These are phyloP conservation scores for Thalassarche chlororhynchos DNA, from an alignment of 2,113 vertebrate species.

Conservation along the genomic window DNA sequence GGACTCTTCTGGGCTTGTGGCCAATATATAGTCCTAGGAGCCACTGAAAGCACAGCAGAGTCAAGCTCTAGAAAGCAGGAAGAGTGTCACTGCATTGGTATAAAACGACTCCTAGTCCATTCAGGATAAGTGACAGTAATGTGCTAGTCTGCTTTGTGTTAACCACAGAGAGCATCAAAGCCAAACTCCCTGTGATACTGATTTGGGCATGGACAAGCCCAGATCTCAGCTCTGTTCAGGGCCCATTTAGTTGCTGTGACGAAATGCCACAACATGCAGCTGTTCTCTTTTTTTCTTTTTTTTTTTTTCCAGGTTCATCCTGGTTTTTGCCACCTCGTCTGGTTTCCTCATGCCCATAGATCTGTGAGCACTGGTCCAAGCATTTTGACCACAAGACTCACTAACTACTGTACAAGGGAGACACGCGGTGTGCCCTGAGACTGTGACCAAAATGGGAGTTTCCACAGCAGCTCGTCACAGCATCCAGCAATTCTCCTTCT, in stretches of 20 bases:
- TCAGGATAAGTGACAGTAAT: not conserved
- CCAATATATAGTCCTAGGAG: constrained; percentile 27
- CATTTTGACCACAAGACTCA: not conserved
- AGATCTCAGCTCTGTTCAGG: not conserved
- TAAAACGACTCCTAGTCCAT: not conserved
- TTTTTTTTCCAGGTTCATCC: not conserved
- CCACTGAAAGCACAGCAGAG: constrained; percentile 19
- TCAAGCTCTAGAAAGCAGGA: not conserved
- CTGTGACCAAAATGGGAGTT: not conserved
- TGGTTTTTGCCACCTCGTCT: not conserved
- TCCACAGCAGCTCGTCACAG: not conserved
- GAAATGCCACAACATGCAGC: not conserved
- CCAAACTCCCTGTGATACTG: not conserved
- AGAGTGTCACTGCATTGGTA: constrained; percentile 1
- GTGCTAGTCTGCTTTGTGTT: not conserved
- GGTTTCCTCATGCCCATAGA: not conserved
- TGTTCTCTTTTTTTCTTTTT: not conserved
- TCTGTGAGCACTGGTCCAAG: not conserved
- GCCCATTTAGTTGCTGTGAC: not conserved
- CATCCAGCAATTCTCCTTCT: not conserved
- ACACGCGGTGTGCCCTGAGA: fast-evolving
- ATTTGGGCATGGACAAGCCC: not conserved
- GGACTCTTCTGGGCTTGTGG: constrained; percentile 44
- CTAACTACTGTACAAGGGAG: not conserved
- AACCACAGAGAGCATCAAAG: not conserved